Evolutionary conservation across 1,140 invertebrate species (phyloP).

Genomic region (Papilio helenus): DNA sequence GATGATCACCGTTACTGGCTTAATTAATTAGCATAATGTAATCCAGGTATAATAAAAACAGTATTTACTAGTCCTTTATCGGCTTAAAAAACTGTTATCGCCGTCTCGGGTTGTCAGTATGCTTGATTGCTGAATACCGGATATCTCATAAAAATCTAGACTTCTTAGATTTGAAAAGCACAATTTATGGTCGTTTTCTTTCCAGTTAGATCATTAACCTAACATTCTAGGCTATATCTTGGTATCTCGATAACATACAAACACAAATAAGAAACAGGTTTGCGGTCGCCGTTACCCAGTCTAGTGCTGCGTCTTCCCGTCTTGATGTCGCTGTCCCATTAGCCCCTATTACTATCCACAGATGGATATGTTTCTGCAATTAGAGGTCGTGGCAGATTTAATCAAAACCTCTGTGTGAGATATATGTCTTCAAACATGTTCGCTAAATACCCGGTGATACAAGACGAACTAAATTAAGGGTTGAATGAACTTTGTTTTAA

Average conservation of each 20-base stretch:
- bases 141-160: not conserved
- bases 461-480: too few relatives aligned
- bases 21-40: too few relatives aligned
- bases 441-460: not conserved
- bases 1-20: too few relatives aligned
- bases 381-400: not conserved
- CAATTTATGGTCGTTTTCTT: not conserved
- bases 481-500: not conserved
- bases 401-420: not conserved
- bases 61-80: too few relatives aligned
- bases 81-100: too few relatives aligned
- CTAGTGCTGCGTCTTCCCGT: not conserved
- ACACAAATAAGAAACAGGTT: slow-evolving; percentile 1
- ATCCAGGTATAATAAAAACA: too few relatives aligned
- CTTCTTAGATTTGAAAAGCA: not conserved
- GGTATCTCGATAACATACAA: not conserved
- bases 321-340: not conserved
- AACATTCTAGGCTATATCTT: not conserved
- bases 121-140: not conserved
- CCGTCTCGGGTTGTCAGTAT: not conserved
- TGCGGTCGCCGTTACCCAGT: not conserved
- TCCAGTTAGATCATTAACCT: not conserved
- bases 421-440: not conserved
- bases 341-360: not conserved
- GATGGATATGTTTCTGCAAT: not conserved